These are phyloP conservation scores for Scrobipalpa costella DNA, from an alignment of 2,888 invertebrate genomes.

Conservation along the genomic window DNA sequence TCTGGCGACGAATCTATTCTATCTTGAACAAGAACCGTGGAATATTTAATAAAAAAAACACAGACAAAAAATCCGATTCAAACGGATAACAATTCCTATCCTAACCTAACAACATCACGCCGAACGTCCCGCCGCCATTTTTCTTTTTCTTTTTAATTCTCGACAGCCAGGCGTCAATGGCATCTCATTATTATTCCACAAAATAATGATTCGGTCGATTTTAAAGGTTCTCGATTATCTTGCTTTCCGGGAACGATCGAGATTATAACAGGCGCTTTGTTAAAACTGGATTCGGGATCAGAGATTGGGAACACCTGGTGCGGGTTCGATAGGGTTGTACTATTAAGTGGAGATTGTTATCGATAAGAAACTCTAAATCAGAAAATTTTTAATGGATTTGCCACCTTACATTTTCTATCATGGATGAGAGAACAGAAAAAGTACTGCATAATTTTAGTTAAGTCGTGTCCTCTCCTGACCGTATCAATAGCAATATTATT, in stretches of 20 bases:
- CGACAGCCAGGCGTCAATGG: constrained; percentile 55
- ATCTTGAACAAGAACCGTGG: constrained; percentile 6
- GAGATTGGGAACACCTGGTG: constrained; percentile 62
- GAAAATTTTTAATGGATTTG: too few species aligned
- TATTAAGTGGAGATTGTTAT: constrained; percentile 33
- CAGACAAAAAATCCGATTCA: constrained; percentile 24
- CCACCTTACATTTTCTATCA: too few species aligned
- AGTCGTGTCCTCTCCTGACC: too few species aligned
- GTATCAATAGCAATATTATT: too few species aligned
- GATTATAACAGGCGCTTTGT: constrained; percentile 60
- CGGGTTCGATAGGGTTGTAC: constrained; percentile 43
- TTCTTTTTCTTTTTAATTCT: constrained; percentile 34
- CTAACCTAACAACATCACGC: constrained; percentile 22
- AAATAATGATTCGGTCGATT: constrained; percentile 66
- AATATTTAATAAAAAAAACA: constrained; percentile 24
- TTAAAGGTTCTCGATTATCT: constrained; percentile 58
- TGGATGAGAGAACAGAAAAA: too few species aligned
- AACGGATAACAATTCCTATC: constrained; percentile 24
- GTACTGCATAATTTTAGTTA: too few species aligned
- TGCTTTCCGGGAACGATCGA: constrained; percentile 59
- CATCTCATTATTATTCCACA: constrained; percentile 68
- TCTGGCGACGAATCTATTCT: constrained; percentile 19
- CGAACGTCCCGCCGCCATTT: constrained; percentile 23
- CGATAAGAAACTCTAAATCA: too few species aligned
- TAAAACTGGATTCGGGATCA: constrained; percentile 46